Evolutionary conservation across 2,888 invertebrate species (phyloP).

Genomic region (Raillietiella orientalis): DNA sequence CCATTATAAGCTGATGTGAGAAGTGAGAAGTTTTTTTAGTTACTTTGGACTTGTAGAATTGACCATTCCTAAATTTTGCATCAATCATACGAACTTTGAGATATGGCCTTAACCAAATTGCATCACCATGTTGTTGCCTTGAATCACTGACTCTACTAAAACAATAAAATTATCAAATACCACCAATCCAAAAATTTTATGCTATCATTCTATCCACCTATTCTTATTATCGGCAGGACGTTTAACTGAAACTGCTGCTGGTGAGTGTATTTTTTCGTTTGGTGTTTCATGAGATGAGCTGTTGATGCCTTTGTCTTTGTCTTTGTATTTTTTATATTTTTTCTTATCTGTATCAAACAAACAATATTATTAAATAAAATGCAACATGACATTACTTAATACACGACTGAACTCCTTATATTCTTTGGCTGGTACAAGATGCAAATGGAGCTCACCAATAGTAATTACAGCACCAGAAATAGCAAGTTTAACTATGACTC

Average conservation of each 20-base stretch:
- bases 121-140: not conserved
- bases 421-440: slow-evolving; percentile 41
- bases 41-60: slow-evolving; percentile 6
- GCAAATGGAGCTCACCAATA: slow-evolving; percentile 40
- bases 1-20: too few relatives aligned
- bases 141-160: too few relatives aligned
- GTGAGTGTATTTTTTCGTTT: slow-evolving; percentile 1
- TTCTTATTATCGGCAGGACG: too few relatives aligned
- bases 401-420: slow-evolving; percentile 49
- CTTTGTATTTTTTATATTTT: slow-evolving; percentile 33
- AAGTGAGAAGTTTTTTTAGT: slow-evolving; percentile 2
- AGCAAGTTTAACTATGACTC: slow-evolving; percentile 38
- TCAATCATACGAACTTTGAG: slow-evolving; percentile 7
- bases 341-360: slow-evolving; percentile 10
- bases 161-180: too few relatives aligned
- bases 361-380: slow-evolving; percentile 8
- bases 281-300: slow-evolving; percentile 2
- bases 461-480: slow-evolving; percentile 30
- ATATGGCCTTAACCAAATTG: slow-evolving; percentile 6
- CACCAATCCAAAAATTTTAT: too few relatives aligned
- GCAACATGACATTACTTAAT: slow-evolving; percentile 32
- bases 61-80: slow-evolving; percentile 6
- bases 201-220: too few relatives aligned
- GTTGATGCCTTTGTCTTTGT: slow-evolving; percentile 11
- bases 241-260: too few relatives aligned